These are phyloP conservation scores for Elysia chlorotica DNA, from an alignment of 1,140 invertebrate species.

Conservation along the genomic window DNA sequence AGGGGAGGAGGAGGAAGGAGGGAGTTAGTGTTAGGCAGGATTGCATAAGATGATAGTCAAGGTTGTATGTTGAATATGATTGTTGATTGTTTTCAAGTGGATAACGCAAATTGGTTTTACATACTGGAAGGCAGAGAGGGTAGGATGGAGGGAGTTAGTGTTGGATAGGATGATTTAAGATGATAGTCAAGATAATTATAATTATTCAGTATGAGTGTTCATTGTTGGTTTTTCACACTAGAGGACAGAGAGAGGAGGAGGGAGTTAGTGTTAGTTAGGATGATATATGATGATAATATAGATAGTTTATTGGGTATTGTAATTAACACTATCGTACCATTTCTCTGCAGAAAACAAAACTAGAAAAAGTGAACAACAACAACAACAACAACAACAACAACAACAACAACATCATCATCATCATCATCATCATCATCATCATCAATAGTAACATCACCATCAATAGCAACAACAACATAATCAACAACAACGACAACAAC, in stretches of 20 bases:
- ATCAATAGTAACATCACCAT: background rate
- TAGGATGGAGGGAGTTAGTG: no score
- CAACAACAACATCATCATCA: constrained; percentile 1
- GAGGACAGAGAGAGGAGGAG: no score
- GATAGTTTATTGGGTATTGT: background rate
- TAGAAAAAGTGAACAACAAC: background rate
- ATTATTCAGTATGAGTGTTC: no score
- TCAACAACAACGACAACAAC: background rate
- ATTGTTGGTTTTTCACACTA: no score
- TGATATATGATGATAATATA: background rate
- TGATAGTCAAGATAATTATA: background rate
- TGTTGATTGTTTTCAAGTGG: background rate
- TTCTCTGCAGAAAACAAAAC: background rate
- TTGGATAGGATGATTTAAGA: background rate
- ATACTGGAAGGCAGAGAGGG: constrained; percentile 43
- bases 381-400: constrained; percentile 7
- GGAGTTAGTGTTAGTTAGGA: background rate
- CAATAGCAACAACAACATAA: background rate
- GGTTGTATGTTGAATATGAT: background rate
- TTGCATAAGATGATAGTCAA: background rate
- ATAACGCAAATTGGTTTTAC: constrained; percentile 57
- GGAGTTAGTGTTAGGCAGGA: background rate
- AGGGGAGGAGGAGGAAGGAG: background rate
- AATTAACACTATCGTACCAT: background rate
- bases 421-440: background rate